Base-by-base conservation (phyloP, 2,888 invertebrate genomes). In the Macrosoma leucophasiata region DNA sequence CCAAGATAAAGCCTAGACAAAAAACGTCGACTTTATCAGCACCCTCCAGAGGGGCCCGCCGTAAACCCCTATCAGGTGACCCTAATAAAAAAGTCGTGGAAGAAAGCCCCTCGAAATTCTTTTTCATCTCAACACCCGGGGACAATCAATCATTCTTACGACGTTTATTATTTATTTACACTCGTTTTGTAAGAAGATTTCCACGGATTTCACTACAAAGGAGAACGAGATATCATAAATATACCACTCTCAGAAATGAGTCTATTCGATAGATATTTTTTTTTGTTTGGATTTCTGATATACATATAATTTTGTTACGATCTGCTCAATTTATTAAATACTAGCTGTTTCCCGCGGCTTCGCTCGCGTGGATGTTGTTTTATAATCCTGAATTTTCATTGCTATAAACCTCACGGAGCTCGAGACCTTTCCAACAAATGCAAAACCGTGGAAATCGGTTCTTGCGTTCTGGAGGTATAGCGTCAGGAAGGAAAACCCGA, bases 101-200 rank as follows among this genome's bases (percentile, higher is more conserved):
- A 36, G 28, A 34, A 39, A 33, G 18, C 36, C 14, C 15, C 26
- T 23, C n/a, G 21, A 8, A 13, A 24, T 29, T 30, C 23, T 29
- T 36, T 43, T 47, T 45, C 39, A 41, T 42, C 41, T 34, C 36
- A 31, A 24, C 44, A 24, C 43, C 39, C 30, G 22, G 39, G 36
- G 36, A 48, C 49, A 43, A 52, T 51, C 51, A 51, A 52, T 52
- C 51, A 50, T 51, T 21, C 26, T 32, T 29, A 36, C 36, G 38
- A 43, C 41, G 33, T 46, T 46, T 50, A 46, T 50, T 44, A 45
- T 45, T 35, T 43, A 39, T 39, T 41, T 42, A 39, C 35, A 25
- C 35, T 18, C 13, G 30, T 20, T 34, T 35, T 41, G 39, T 32
- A 19, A 13, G 12, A 21, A 39, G 36, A 46, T 42, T 46, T 43